phyloP scores from a whole-genome alignment of 2,888 invertebrate species.

The Miltochrista miniata region DNA sequence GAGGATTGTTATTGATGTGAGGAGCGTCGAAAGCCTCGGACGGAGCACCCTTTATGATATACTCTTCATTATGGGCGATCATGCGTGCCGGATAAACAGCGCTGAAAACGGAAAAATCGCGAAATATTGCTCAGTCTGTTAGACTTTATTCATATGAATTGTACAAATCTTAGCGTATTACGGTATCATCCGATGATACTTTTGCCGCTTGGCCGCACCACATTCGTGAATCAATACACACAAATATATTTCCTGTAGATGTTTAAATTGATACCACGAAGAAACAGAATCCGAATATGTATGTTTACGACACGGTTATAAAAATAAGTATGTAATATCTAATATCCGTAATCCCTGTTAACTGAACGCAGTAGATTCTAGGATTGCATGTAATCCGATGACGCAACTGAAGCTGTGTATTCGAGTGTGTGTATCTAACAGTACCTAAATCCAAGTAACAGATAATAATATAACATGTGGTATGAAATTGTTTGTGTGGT shows the following conservation, averaged over 20 bases:
- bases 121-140: slow-evolving; percentile 56
- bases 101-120: slow-evolving; percentile 60
- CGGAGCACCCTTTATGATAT: slow-evolving; percentile 50
- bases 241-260: slow-evolving; percentile 36
- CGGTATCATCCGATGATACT: slow-evolving; percentile 47
- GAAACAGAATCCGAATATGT: slow-evolving; percentile 12
- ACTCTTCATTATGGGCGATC: slow-evolving; percentile 72
- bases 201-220: slow-evolving; percentile 25
- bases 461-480: neutral
- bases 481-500: slow-evolving; percentile 4
- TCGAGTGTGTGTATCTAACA: slow-evolving; percentile 2
- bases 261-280: slow-evolving; percentile 15
- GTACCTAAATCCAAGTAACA: neutral
- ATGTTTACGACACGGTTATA: slow-evolving; percentile 21
- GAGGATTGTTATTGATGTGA: slow-evolving; percentile 75
- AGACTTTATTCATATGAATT: slow-evolving; percentile 59
- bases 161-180: slow-evolving; percentile 53
- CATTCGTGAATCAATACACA: slow-evolving; percentile 41
- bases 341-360: slow-evolving; percentile 11
- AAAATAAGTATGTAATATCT: slow-evolving; percentile 17
- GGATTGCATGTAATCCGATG: slow-evolving; percentile 4
- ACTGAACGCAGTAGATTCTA: slow-evolving; percentile 14
- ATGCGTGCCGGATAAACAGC: slow-evolving; percentile 63
- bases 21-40: slow-evolving; percentile 37
- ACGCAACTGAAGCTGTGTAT: slow-evolving; percentile 2